Base-by-base conservation (phyloP, 2,797 vertebrate genomes). In the Salmo trutta region DNA sequence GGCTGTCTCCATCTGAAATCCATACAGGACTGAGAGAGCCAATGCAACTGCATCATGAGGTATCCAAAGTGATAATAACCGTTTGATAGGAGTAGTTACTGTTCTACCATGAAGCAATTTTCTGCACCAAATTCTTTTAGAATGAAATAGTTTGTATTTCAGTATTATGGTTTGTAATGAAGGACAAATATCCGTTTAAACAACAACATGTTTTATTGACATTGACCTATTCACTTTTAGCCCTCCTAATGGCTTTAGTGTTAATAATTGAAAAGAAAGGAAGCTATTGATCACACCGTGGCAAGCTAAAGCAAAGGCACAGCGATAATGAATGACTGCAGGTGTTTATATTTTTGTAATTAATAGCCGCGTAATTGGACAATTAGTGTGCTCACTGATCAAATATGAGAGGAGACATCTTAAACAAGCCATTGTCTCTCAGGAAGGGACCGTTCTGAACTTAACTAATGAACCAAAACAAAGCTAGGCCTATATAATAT, bases 291-390 rank as follows among this genome's bases (percentile, higher is more conserved):
- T 91, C 78, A 82, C 73, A 78, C 83, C 85, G 41, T 47, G 41
- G 41, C 10, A 47, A 47, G 41, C 41, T 47, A 47, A 12, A 14
- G 41, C 41, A 47, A 47, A 79, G 82, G 81, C 86, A 75, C 81
- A 74, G 21, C 70, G 81, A 14, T 90, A 90, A 93, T 90, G 88
- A 90, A 92, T 90, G 86, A 84, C 88, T 92, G 86, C 91, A 94
- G 91, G 89, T 93, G 90, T 88, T 92, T 79, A 59, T 73, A 85
- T 92, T 91, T 91, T 87, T 87, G 82, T 90, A 90, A 93, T 93
- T 89, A 91, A 92, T 92, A 83, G 84, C 85, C 73, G 80, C 83
- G 76, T 93, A 93, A 94, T 93, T 93, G 88, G 85, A 89, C 82
- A 90, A 94, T 92, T 83, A 93, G 90, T 85, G 88, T 86, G 82